Percentiles rank a stretch among this genome's conserved stretches.
phyloP scores from a whole-genome alignment of 1,140 invertebrate species.

The Charaxes varanes region DNA sequence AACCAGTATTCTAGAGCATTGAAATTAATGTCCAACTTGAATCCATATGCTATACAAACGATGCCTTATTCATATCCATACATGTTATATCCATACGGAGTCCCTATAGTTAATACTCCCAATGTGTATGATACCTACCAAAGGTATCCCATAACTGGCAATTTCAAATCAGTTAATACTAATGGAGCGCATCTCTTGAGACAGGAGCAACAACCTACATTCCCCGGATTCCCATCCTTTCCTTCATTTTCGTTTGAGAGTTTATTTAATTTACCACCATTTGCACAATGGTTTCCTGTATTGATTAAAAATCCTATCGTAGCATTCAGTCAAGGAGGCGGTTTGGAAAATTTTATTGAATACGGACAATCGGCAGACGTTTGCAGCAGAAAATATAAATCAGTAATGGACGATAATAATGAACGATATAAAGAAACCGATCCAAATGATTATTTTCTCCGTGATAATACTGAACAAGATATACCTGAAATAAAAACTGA shows the following conservation, averaged over 20 bases:
- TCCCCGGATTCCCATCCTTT: conserved; percentile 20
- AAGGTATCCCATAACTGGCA: conserved; percentile 5
- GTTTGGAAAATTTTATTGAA: conserved; percentile 73
- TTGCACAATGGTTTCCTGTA: conserved; percentile 72
- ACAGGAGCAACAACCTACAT: conserved; percentile 29
- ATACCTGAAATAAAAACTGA: conserved; percentile 12
- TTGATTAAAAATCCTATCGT: conserved; percentile 75
- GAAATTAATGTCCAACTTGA: conserved; percentile 20
- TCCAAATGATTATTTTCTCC: conserved; percentile 15
- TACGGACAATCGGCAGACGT: conserved; percentile 75
- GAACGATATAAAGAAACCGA: conserved; percentile 4
- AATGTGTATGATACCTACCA: conserved; percentile 24
- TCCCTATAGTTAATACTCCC: conserved; percentile 46
- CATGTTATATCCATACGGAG: conserved; percentile 40
- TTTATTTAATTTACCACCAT: conserved; percentile 49
- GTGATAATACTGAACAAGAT: conserved; percentile 10
- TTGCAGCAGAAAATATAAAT: conserved; percentile 57
- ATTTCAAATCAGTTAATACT: no score
- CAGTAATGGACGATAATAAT: conserved; percentile 18
- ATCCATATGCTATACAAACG: conserved; percentile 16
- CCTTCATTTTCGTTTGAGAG: conserved; percentile 37
- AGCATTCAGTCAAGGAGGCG: conserved; percentile 61
- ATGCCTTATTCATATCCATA: conserved; percentile 32
- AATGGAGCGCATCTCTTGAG: conserved; percentile 32
- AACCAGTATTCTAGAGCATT: conserved; percentile 32